These are phyloP conservation scores for Acanthornis magna DNA, from an alignment of 2,797 vertebrate species.

Conservation along the genomic window DNA sequence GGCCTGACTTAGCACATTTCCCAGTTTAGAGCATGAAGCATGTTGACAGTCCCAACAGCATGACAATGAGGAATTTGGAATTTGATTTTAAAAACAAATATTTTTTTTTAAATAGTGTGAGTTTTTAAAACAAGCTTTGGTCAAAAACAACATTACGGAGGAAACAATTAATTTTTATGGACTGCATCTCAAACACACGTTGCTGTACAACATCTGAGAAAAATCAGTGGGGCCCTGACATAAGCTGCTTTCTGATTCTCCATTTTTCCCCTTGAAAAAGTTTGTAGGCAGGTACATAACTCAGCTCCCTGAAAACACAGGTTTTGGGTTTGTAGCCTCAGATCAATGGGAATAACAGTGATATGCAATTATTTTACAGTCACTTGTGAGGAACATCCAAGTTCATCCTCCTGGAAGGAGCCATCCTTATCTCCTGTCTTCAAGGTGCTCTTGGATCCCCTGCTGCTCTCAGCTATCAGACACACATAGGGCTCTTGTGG, in stretches of 20 bases:
- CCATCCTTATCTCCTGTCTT: background rate
- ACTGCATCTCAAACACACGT: background rate
- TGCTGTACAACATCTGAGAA: background rate
- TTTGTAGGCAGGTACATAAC: background rate
- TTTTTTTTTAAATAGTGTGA: background rate
- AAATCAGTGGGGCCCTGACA: background rate
- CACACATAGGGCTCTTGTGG: background rate
- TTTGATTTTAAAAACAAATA: background rate
- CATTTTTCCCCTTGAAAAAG: background rate
- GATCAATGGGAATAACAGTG: background rate
- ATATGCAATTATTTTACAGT: background rate
- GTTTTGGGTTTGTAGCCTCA: background rate
- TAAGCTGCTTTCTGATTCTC: background rate
- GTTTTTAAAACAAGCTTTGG: background rate
- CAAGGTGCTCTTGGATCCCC: background rate
- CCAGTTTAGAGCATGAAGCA: background rate
- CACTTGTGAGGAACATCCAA: background rate
- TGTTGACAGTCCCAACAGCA: background rate
- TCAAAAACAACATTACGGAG: background rate
- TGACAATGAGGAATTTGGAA: background rate
- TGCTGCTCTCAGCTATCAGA: background rate
- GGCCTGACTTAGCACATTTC: background rate
- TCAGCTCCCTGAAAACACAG: background rate
- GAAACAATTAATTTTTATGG: background rate
- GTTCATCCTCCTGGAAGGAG: background rate